These are phyloP conservation scores for Crotalus viridis DNA, from an alignment of 2,113 vertebrate genomes.

Conservation along the genomic window DNA sequence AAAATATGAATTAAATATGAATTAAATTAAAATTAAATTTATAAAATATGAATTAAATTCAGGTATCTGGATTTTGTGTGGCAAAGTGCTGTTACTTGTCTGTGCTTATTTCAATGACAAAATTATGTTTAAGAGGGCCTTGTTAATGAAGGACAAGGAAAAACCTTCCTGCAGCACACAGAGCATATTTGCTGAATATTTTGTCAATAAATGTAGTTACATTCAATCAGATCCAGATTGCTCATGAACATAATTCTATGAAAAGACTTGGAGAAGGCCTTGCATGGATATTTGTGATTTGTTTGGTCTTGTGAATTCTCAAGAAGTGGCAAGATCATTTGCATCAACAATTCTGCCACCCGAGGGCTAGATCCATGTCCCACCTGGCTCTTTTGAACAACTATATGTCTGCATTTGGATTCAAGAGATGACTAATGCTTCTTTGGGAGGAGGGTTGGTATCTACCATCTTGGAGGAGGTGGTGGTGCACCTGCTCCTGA, in stretches of 20 bases:
- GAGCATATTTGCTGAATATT: neutral
- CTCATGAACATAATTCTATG: neutral
- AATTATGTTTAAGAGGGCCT: neutral
- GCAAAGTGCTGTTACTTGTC: neutral
- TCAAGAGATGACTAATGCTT: neutral
- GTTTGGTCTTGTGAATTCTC: neutral
- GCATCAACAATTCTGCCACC: neutral
- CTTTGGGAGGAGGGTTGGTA: neutral
- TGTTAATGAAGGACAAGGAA: neutral
- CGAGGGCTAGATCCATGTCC: neutral
- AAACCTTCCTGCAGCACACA: neutral
- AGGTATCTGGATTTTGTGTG: neutral
- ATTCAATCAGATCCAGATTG: neutral
- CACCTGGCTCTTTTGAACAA: neutral
- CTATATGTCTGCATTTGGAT: neutral
- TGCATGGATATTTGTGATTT: neutral
- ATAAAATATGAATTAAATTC: neutral
- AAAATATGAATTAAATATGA: neutral
- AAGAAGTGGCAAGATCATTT: neutral
- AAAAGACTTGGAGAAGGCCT: neutral
- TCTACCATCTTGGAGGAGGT: neutral
- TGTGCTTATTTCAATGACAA: neutral
- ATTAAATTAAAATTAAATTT: neutral
- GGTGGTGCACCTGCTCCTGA: neutral
- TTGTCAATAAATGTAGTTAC: neutral